Conservation (phyloP, 2,888 invertebrate species). For the Calliopum simillimum region DNA sequence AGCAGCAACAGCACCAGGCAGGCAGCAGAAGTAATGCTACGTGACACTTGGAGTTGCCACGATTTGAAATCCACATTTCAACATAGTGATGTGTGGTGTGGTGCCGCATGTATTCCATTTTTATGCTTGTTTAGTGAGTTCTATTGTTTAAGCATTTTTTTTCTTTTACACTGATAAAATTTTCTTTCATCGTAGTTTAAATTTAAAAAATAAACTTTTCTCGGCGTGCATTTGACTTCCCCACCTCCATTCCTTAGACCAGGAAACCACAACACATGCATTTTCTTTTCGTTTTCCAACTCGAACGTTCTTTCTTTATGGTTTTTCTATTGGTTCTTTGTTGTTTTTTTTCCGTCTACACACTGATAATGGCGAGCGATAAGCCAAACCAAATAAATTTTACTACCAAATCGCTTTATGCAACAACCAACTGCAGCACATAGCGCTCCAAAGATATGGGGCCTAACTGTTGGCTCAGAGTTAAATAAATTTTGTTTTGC, state of each 20-base stretch:
- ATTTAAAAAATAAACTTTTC: neutral
- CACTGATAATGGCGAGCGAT: constrained; percentile 40
- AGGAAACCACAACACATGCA: constrained; percentile 18
- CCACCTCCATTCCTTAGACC: too few species aligned
- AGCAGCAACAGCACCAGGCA: constrained; percentile 4
- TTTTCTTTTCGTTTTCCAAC: neutral
- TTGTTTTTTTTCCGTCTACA: constrained; percentile 7
- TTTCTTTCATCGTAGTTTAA: neutral
- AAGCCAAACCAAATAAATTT: constrained; percentile 29
- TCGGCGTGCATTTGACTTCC: too few species aligned
- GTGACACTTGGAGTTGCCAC: constrained; percentile 33
- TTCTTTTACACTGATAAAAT: neutral
- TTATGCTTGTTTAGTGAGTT: neutral
- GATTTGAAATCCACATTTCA: neutral
- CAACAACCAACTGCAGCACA: constrained; percentile 22
- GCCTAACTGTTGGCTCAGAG: constrained; percentile 5
- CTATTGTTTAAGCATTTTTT: neutral
- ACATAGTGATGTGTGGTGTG: neutral
- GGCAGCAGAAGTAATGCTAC: constrained; percentile 21
- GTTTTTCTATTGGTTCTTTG: neutral
- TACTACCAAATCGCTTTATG: constrained; percentile 39
- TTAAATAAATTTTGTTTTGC: neutral
- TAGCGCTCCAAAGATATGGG: neutral
- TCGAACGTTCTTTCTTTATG: constrained; percentile 17
- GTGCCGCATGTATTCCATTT: constrained; percentile 12